Evolutionary conservation across 2,797 vertebrate genomes (phyloP), one percentile per base, ranked within the genome.

Genomic region (Poeciliopsis infans): DNA sequence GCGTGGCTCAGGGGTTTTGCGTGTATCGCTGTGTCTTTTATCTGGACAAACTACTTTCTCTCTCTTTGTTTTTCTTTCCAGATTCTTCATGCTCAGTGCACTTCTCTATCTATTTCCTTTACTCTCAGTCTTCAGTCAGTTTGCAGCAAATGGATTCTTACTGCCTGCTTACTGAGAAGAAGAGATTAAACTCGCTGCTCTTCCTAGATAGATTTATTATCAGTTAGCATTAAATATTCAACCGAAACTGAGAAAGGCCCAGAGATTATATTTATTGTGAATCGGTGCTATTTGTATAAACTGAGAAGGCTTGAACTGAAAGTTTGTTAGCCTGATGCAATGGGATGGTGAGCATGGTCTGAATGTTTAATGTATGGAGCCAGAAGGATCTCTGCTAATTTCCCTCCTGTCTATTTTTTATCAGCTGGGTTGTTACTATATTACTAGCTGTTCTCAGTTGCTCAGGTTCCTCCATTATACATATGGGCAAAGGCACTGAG

Each of bases 401-500:
- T 25, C 46, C 28, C 75, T 76, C 15, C 18, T 68, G 61, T 69
- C 23, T 76, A 10, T 36, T 66, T 77, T 43, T 20, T 20, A 41
- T 28, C 46, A 41, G 25, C 64, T 28, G 45, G 64, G 7, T 69
- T 43, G 23, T 36, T 66, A 25, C 72, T 43, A 68, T 31, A 15
- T 36, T 76, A 25, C 72, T 43, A 68, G n/a, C 61, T 2, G 0
- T 68, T 68, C 33, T 33, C 36, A 3, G 57, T 68, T 51, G 25
- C 47, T 45, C 16, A 57, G n/a, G 39, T 71, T 59, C 68, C n/a
- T 78, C 13, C 41, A 71, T 71, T 46, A 71, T 78, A 31, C 28
- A 78, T 77, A 16, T 51, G 77, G 6, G 36, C 41, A 53, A 41
- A 77, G 55, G 47, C 64, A 77, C 64, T 43, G 64, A 69, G 64